phyloP scores from a whole-genome alignment of 1,140 invertebrate species.

The Thereuonema tuberculata region DNA sequence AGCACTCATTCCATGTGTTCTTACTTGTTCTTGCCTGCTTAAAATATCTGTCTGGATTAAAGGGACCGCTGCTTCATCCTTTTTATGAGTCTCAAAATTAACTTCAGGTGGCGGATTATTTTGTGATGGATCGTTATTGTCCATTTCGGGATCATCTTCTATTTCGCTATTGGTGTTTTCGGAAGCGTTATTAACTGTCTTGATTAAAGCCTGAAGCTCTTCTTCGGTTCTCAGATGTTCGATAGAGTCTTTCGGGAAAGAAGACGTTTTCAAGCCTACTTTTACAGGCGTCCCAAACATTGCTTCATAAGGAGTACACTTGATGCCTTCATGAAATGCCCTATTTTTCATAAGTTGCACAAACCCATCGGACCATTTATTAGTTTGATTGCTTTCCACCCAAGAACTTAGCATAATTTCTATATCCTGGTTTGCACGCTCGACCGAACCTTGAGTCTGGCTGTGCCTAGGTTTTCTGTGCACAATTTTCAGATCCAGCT shows the following conservation, averaged over 20 bases:
- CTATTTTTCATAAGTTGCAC: conserved; percentile 9
- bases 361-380: conserved; percentile 10
- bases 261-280: neutral
- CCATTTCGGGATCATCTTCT: neutral
- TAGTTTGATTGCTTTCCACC: neutral
- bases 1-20: neutral
- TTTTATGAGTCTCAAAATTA: no score
- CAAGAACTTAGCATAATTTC: conserved; percentile 9
- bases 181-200: neutral
- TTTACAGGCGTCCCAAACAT: conserved; percentile 3
- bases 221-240: neutral
- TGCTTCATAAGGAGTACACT: conserved; percentile 4
- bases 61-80: neutral
- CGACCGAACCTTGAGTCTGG: conserved; percentile 15
- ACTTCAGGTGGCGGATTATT: no score
- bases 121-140: neutral
- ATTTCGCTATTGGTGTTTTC: neutral
- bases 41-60: neutral
- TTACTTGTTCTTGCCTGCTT: neutral
- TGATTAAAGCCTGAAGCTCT: neutral
- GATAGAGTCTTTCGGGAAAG: neutral
- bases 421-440: conserved; percentile 13
- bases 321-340: conserved; percentile 4
- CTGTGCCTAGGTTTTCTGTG: conserved; percentile 15
- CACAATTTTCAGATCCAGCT: conserved; percentile 13